These are phyloP conservation scores for Saccostrea echinata DNA, from an alignment of 1,140 invertebrate species.

Conservation along the genomic window DNA sequence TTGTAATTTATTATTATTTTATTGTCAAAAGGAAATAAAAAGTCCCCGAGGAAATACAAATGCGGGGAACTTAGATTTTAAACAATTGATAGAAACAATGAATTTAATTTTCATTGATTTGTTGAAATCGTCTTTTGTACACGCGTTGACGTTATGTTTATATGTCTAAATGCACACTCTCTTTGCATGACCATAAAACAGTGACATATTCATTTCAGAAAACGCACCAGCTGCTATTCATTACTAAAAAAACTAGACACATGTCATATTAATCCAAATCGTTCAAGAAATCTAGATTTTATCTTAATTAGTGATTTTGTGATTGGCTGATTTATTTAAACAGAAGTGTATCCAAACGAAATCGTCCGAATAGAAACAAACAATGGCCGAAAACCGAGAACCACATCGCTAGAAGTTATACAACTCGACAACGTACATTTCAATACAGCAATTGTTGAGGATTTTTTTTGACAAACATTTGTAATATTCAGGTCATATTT, in stretches of 20 bases:
- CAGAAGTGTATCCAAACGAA: conserved; percentile 23
- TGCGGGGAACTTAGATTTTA: background rate
- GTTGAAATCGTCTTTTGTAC: too few species aligned
- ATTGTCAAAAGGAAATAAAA: background rate
- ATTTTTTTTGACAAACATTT: conserved; percentile 32
- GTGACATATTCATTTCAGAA: conserved; percentile 1
- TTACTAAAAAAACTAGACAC: background rate
- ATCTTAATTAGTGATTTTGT: conserved; percentile 14
- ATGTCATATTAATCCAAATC: conserved; percentile 33
- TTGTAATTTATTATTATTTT: background rate
- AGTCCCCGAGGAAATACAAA: background rate
- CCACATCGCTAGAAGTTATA: background rate
- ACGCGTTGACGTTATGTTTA: too few species aligned
- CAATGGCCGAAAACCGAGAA: conserved; percentile 24
- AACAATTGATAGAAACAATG: background rate
- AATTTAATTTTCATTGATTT: background rate
- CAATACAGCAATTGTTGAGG: conserved; percentile 21
- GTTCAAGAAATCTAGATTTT: conserved; percentile 2
- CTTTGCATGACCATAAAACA: background rate
- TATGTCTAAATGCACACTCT: background rate
- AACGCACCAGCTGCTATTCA: background rate
- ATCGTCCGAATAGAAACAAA: conserved; percentile 16
- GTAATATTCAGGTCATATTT: conserved; percentile 35
- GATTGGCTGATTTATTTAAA: background rate
- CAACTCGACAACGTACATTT: background rate